Evolutionary conservation across 2,113 vertebrate species (phyloP), one percentile per base, ranked within the genome.

Genomic region (Eleginops maclovinus): DNA sequence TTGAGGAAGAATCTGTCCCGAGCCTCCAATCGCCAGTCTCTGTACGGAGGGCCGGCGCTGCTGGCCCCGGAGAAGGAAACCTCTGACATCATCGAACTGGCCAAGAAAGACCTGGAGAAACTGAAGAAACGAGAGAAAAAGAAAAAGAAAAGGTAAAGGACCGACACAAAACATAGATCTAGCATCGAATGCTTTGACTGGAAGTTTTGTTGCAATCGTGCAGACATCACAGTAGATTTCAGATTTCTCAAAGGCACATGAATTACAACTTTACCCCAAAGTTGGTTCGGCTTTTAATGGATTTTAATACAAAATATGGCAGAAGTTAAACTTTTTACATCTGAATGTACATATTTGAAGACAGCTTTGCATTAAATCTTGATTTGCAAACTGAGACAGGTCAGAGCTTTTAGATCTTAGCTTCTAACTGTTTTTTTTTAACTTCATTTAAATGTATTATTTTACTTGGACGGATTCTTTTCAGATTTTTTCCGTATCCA

Each of bases 61-160:
- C 93, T 89, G 83, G 95, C 84, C 79, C 92, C 97, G 0, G 97
- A 98, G 85, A 98, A 97, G 75, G 98, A 99, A 83, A 96, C 97
- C 0, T 94, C 95, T 12, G 98, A 99, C 88, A 95, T 99, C 76
- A 96, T 99, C 50, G 97, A 99, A 77, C 89, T 99, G 43, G 98
- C 98, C 71, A 99, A 98, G 91, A 99, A 98, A 87, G 97, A 99
- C 79, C 93, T 99, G 91, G 97, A 98, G 93, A 99, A 98, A 79
- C 96, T 99, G 79, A 98, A 97, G 91, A 96, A 95, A 87, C 97
- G 96, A 72, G 97, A 99, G 82, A 96, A 93, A 69, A 98, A 96
- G 93, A 99, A 98, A 89, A 99, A 98, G 82, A 98, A 96, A 91
- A 99, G 98, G 98, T 98, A 94, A 24, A 0, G 0, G 49, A n/a